Conservation (phyloP, 2,888 invertebrate genomes). For the Andrena bucephala region DNA sequence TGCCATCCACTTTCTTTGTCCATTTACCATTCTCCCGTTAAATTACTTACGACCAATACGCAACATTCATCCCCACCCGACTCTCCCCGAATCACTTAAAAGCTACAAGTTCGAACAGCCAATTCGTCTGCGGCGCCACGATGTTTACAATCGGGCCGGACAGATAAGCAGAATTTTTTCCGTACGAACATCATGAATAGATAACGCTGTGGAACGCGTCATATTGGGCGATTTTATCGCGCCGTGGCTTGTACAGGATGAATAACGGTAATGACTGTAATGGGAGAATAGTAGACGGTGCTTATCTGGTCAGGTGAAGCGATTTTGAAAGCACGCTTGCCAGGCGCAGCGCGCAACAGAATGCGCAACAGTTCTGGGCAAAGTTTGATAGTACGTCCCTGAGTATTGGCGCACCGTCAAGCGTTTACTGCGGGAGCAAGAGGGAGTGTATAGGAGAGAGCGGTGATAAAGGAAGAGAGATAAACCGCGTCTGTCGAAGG, state of each 20-base stretch:
- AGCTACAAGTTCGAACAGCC: neutral
- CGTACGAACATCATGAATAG: neutral
- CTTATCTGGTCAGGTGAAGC: neutral
- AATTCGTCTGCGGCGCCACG: neutral
- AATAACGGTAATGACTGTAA: neutral
- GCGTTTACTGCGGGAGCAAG: constrained; percentile 54
- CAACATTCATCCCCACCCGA: neutral
- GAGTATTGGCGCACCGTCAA: constrained; percentile 65
- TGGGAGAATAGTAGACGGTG: neutral
- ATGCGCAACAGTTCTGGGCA: constrained; percentile 8
- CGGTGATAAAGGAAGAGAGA: constrained; percentile 54
- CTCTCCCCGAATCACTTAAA: neutral
- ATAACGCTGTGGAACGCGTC: constrained; percentile 2
- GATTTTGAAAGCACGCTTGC: neutral
- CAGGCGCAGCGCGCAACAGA: neutral
- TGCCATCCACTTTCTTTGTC: constrained; percentile 7
- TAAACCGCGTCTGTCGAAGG: constrained; percentile 42
- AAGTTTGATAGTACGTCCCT: constrained; percentile 50
- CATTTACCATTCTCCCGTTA: constrained; percentile 5
- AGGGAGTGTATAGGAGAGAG: constrained; percentile 33
- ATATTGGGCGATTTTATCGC: neutral
- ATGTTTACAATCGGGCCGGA: neutral
- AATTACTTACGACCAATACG: neutral
- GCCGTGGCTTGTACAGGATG: neutral
- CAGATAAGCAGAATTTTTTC: constrained; percentile 34